phyloP scores from a whole-genome alignment of 1,140 invertebrate species.

The Drosophila pruinosa region DNA sequence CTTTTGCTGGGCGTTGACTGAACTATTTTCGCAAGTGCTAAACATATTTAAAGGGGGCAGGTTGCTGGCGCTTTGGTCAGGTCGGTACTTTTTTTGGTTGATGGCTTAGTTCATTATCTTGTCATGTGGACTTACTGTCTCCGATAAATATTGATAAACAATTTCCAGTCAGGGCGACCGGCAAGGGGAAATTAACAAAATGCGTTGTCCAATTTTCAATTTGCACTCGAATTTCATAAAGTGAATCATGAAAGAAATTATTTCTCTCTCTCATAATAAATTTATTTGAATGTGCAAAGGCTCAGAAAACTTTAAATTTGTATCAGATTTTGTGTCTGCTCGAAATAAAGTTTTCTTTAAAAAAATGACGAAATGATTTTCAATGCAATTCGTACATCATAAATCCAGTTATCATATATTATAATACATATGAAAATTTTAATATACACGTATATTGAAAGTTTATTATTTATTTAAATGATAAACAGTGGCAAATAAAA shows the following conservation, averaged over 20 bases:
- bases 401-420: background rate
- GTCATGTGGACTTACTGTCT: slow-evolving; percentile 61
- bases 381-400: background rate
- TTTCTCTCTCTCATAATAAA: background rate
- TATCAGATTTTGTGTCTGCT: background rate
- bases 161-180: slow-evolving; percentile 25
- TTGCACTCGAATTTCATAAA: slow-evolving; percentile 6
- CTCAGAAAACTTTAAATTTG: too few species aligned
- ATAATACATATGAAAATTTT: background rate
- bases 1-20: slow-evolving; percentile 44
- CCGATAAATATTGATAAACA: slow-evolving; percentile 69
- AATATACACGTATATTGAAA: background rate
- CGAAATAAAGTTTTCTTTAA: background rate
- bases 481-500: background rate
- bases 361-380: slow-evolving; percentile 3
- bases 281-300: too few species aligned
- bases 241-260: slow-evolving; percentile 19
- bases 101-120: slow-evolving; percentile 64
- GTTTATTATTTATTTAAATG: too few species aligned
- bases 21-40: slow-evolving; percentile 14
- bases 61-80: slow-evolving; percentile 29
- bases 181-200: background rate
- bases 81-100: slow-evolving; percentile 38
- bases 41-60: slow-evolving; percentile 62
- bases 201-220: slow-evolving; percentile 8